Evolutionary conservation across 2,113 vertebrate species (phyloP), one percentile per base, ranked within the genome.

Genomic region (Nyctereutes procyonoides): DNA sequence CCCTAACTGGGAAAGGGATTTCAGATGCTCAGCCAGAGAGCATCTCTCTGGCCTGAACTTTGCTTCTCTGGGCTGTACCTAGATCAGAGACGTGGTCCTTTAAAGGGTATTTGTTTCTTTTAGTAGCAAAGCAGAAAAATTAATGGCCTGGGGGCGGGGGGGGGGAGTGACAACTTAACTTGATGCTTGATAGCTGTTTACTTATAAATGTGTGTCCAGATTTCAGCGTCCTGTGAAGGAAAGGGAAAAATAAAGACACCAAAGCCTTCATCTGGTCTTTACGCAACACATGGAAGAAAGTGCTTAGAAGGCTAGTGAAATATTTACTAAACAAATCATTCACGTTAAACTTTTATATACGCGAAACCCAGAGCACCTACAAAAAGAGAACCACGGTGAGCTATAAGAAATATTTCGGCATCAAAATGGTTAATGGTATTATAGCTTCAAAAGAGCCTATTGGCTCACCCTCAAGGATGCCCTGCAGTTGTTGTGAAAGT

Each of bases 401-500:
- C 88, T 80, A 73, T 94, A 63, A 96, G 98, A 98, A 98, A 98
- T 97, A 98, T 97, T 97, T 98, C 86, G 96, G 98, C 98, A 98
- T 95, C 97, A 98, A 98, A 98, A 99, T 95, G 97, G 98, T 99
- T 99, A 99, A 99, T 95, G 88, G 98, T 98, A 98, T 98, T 98
- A 98, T 96, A 98, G 98, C 98, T 98, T 98, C 98, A 98, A 98
- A 98, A 98, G 97, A 98, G 97, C 98, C 98, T 97, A 98, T 98
- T 98, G 98, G 98, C 98, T 99, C 98, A 98, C 98, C 98, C 97
- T 98, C 98, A 99, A 98, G 98, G 98, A 99, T 98, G 98, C 98
- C 98, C 98, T 98, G 98, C 98, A 98, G 98, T 99, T 98, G 98
- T 98, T 98, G 97, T 98, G 98, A 98, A 98, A 99, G 97, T 98